Evolutionary conservation across 2,113 vertebrate species (phyloP).

Genomic region (Charadrius vociferus): DNA sequence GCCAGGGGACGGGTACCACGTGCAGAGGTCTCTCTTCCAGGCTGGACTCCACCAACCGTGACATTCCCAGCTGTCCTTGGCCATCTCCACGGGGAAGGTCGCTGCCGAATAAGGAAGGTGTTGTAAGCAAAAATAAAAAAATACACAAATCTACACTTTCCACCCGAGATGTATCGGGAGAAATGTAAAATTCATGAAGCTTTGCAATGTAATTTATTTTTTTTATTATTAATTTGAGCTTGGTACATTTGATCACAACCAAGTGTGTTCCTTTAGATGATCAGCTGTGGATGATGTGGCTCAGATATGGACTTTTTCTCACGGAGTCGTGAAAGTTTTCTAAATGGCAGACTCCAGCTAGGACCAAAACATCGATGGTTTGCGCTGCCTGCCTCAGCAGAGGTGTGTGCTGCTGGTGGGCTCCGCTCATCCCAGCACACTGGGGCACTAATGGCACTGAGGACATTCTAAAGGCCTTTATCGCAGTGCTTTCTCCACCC

Average conservation of each 20-base stretch:
- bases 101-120: background rate
- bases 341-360: background rate
- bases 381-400: background rate
- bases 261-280: background rate
- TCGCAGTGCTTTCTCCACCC: background rate
- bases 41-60: background rate
- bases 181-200: background rate
- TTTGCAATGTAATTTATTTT: background rate
- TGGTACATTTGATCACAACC: background rate
- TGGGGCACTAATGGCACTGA: background rate
- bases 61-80: background rate
- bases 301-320: background rate
- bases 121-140: background rate
- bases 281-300: background rate
- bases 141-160: background rate
- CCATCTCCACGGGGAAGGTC: background rate
- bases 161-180: background rate
- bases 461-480: background rate
- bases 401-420: background rate
- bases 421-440: background rate
- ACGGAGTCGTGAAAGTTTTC: background rate
- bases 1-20: fast-evolving
- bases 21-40: background rate
- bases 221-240: background rate
- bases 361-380: background rate